Conservation (phyloP, 2,888 invertebrate species). For the Phaedon cochleariae region DNA sequence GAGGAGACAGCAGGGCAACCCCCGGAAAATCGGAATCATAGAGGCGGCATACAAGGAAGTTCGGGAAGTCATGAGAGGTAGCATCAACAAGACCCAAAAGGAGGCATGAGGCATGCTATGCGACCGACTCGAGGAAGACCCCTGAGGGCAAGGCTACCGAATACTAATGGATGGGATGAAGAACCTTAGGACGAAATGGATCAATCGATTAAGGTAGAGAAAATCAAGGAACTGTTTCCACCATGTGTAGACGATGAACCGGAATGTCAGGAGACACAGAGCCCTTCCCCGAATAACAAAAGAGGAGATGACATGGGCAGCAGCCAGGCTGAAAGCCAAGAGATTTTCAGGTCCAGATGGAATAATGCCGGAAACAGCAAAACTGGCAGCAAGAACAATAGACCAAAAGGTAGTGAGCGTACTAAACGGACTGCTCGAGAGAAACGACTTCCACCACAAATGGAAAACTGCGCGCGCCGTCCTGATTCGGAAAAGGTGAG, state of each 20-base stretch:
- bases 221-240: background rate
- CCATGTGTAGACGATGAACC: background rate
- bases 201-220: background rate
- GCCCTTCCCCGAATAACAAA: background rate
- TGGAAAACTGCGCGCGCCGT: conserved; percentile 30
- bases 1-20: too few relatives aligned
- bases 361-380: conserved; percentile 7
- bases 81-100: conserved; percentile 2
- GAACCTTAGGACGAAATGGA: background rate
- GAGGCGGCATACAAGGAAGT: background rate
- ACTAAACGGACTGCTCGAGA: conserved; percentile 3
- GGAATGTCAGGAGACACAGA: background rate
- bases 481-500: conserved; percentile 21
- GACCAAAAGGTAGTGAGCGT: background rate
- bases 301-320: conserved; percentile 3
- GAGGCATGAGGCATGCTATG: background rate
- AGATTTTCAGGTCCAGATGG: conserved; percentile 15
- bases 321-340: background rate
- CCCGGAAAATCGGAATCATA: background rate
- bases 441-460: conserved; percentile 14
- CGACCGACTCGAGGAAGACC: conserved; percentile 3
- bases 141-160: conserved; percentile 2
- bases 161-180: conserved; percentile 1
- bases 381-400: conserved; percentile 3
- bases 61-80: background rate